phyloP scores from a whole-genome alignment of 2,797 vertebrate species.

The Girardinus metallicus region DNA sequence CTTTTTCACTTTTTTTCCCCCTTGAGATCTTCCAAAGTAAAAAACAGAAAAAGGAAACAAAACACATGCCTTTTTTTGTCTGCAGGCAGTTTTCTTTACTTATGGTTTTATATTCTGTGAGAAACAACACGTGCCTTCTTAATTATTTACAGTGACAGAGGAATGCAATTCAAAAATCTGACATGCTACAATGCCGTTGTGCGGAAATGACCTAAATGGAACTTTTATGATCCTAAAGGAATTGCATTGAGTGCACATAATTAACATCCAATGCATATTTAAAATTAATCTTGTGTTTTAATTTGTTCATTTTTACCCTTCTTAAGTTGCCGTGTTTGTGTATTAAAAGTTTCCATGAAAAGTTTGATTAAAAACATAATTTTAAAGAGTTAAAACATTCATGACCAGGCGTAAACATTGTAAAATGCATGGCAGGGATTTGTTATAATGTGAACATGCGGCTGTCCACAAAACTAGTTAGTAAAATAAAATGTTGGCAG shows the following conservation, averaged over 20 bases:
- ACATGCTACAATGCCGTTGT: not conserved
- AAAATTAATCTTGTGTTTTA: not conserved
- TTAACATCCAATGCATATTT: not conserved
- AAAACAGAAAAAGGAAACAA: not conserved
- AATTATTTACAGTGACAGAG: not conserved
- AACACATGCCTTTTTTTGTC: not conserved
- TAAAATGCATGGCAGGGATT: not conserved
- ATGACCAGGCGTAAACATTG: not conserved
- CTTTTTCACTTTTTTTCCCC: not conserved
- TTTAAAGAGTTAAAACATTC: not conserved
- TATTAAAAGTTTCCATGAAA: not conserved
- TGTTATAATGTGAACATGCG: not conserved
- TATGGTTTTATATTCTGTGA: not conserved
- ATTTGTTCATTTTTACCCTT: not conserved
- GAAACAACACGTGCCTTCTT: not conserved
- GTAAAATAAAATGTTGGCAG: not conserved
- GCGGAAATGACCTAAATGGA: not conserved
- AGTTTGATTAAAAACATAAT: not conserved
- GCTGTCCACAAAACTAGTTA: not conserved
- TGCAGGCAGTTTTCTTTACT: not conserved
- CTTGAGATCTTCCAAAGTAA: not conserved
- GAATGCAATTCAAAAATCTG: not conserved
- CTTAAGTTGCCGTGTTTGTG: not conserved
- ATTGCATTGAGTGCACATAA: not conserved
- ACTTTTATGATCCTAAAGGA: not conserved